Conservation (phyloP, 2,888 invertebrate species). For the Cistogaster globosa region DNA sequence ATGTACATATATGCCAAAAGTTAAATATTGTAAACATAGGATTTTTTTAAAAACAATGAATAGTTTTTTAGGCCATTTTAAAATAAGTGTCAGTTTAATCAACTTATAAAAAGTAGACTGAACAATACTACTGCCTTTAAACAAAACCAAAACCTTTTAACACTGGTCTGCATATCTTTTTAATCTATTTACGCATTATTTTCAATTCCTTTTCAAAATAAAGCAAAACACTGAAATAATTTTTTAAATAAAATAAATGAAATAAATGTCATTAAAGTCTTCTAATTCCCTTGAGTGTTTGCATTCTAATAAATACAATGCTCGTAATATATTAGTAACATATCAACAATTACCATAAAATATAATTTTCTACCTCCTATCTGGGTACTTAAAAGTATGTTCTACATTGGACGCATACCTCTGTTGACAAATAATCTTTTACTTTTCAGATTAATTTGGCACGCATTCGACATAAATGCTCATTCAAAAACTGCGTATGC, state of each 20-base stretch:
- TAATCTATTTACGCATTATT: conserved; percentile 10
- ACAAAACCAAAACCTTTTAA: background rate
- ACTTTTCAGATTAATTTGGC: conserved; percentile 60
- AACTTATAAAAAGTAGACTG: too few relatives aligned
- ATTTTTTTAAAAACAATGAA: too few relatives aligned
- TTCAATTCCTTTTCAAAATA: conserved; percentile 7
- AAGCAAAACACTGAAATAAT: background rate
- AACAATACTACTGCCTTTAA: background rate
- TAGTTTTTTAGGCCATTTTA: too few relatives aligned
- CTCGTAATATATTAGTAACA: background rate
- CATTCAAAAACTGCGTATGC: conserved; percentile 68
- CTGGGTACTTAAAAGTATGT: conserved; percentile 3
- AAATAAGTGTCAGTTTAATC: too few relatives aligned
- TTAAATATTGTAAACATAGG: too few relatives aligned
- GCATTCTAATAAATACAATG: conserved; percentile 54
- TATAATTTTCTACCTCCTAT: conserved; percentile 15
- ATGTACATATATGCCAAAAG: too few relatives aligned
- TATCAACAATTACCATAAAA: conserved; percentile 14
- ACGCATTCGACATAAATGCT: conserved; percentile 70
- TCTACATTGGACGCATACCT: conserved; percentile 3
- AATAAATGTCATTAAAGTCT: conserved; percentile 61
- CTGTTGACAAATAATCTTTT: conserved; percentile 40
- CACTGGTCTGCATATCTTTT: background rate
- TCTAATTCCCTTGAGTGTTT: conserved; percentile 39
- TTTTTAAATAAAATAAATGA: conserved; percentile 15